Percentiles rank a stretch among this genome's conserved stretches.
Conservation (phyloP, 1,140 invertebrate species). For the Sitophilus oryzae region DNA sequence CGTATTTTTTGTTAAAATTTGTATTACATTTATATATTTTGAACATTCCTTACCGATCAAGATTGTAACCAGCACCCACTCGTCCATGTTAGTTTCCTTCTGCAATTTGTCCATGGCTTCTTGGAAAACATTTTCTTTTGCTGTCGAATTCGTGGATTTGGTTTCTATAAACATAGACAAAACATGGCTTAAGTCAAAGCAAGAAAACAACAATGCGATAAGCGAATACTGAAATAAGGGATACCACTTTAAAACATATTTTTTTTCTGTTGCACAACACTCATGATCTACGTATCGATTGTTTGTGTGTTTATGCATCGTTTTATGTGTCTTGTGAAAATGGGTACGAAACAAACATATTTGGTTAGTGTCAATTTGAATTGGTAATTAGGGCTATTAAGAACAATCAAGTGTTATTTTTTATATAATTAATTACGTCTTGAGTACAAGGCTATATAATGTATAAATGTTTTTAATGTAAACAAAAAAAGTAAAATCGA, state of each 20-base stretch:
- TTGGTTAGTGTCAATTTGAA: too few relatives aligned
- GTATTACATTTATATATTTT: too few relatives aligned
- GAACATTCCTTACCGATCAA: slow-evolving; percentile 52
- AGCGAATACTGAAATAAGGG: slow-evolving; percentile 26
- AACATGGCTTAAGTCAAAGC: slow-evolving; percentile 19
- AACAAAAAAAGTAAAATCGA: too few relatives aligned
- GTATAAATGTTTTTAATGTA: too few relatives aligned
- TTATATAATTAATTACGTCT: too few relatives aligned
- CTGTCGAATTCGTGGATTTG: slow-evolving; percentile 22
- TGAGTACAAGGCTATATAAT: too few relatives aligned
- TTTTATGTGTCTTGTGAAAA: too few relatives aligned
- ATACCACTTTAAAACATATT: slow-evolving; percentile 23
- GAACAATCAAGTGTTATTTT: too few relatives aligned
- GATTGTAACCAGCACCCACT: slow-evolving; percentile 68
- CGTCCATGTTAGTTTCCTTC: slow-evolving; percentile 56
- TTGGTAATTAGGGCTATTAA: too few relatives aligned
- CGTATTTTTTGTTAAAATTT: too few relatives aligned
- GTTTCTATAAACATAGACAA: slow-evolving; percentile 19
- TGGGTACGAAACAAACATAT: too few relatives aligned
- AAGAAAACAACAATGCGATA: slow-evolving; percentile 22
- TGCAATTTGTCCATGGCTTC: slow-evolving; percentile 11
- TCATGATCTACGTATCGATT: background rate
- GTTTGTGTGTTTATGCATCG: too few relatives aligned
- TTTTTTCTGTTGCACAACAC: background rate
- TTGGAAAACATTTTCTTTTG: slow-evolving; percentile 11